Base-by-base conservation (phyloP, 2,888 invertebrate genomes). In the Dolichopus griseipennis region DNA sequence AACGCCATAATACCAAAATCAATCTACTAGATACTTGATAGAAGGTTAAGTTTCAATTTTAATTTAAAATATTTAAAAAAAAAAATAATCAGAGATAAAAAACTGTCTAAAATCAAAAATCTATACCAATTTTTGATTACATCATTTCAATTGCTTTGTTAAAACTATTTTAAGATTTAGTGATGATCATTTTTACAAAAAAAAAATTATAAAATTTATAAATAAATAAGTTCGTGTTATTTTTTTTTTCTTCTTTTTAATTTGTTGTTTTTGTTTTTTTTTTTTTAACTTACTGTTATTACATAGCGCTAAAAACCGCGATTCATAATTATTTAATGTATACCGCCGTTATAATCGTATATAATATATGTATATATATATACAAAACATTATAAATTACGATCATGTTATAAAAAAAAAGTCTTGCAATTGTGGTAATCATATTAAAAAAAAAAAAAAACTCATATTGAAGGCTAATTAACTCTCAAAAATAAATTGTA, bases 401-500 rank as follows among this genome's bases (percentile, higher is more conserved):
- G 52, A 52, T 52, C 18, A 52, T 52, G 15, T 52, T 18, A 52
- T 52, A 52, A 52, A 27, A 52, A 52, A 52, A 27, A 52, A 52
- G 2, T 52, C n/a, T 52, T 52, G 15, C 15, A 18, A 52, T 52
- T 5, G 52, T 52, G 6, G 52, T 52, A 52, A 52, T 41, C 9
- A 52, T 52, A 18, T 15, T 15, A 15, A 37, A 8, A 37, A 37
- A 37, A 37, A 37, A 8, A 37, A 15, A 41, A 41, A 41, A 6
- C 18, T 18, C n/a, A 52, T n/a, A 52, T n/a, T 52, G 52, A 52
- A 52, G 52, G 52, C 52, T 52, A 52, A 52, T 52, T 52, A 52
- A 52, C 52, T 52, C 18, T 52, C 6, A 15, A 52, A 41, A 41
- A 9, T 5, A 15, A 27, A 27, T 27, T 7, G 37, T 37, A n/a